Evolutionary conservation across 2,113 vertebrate genomes (phyloP), one percentile per base, ranked within the genome.

Genomic region (Pteropus alecto): DNA sequence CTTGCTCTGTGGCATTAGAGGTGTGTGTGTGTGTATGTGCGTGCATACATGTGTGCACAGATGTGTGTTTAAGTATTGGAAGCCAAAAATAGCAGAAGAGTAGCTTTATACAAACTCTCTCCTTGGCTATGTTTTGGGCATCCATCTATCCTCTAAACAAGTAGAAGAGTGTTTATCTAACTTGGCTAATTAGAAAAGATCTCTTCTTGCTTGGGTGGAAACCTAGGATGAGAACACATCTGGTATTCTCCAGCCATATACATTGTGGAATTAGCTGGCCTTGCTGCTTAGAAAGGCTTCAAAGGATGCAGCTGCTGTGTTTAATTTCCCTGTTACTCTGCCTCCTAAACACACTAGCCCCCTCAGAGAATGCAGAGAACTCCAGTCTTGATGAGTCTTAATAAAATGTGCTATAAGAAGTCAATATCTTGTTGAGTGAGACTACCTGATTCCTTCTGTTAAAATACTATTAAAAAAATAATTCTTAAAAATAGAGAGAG

Each of bases 361-460:
- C 90, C 96, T 82, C 82, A 26, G 56, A 94, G 38, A 81, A 70
- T 78, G 89, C 71, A 18, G 78, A 93, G 88, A 95, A 41, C 84
- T 54, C 46, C 0, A 6, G 60, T 93, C 60, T 85, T 67, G 90
- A 54, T 79, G 83, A 93, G 56, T 92, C 96, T 96, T 94, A 91
- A 97, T 96, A 48, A 96, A 97, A 95, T 6, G 26, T 51, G 82
- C 89, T 95, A 11, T 19, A 83, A 88, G 22, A 63, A 97, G 97
- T 97, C 97, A 92, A 61, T 96, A 91, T 70, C 58, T 82, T 90
- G 87, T 92, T n/a, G 26, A 96, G 90, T 81, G 92, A 90, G 43
- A 46, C 7, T 58, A 94, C 48, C 33, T 73, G 9, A 56, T 1
- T 85, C 1, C 10, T 88, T 93, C 92, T 35, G 70, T 83, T 90